Base-by-base conservation (phyloP, 92 coral and sea anemone genomes). In the Epizoanthus rinbou region DNA sequence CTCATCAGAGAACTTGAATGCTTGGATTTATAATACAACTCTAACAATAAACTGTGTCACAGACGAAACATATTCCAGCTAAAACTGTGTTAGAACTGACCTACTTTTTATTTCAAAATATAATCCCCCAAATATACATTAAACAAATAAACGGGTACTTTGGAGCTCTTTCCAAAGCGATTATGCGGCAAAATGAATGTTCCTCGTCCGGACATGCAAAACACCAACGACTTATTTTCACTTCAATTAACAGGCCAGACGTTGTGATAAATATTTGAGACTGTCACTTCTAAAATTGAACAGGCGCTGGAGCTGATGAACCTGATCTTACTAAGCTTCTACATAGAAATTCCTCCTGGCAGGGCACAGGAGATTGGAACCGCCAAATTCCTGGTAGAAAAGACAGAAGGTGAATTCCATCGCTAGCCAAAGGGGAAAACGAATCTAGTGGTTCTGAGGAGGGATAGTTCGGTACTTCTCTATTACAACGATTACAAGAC, bases 161-260 rank as follows among this genome's bases (percentile, higher is more conserved):
- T 50, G 73, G 73, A 67, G 73, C 79, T 73, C 79, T 73, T 73
- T 73, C 79, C 79, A 73, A 73, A 73, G 79, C 79, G 79, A 73
- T 73, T 73, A 73, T 73, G 79, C 79, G 79, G 79, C 79, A 73
- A 73, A 73, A 62, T 73, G 43, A 73, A 73, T 73, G 79, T 73
- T 73, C 62, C 79, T 73, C 79, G 79, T 73, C 79, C 79, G 79
- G 79, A 73, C 79, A 73, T 73, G 79, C 79, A 73, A 62, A 73
- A 73, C 79, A 67, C 73, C 73, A 74, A 74, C 17, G 80, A 74
- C 80, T 50, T 52, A 0, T 45, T 45, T 74, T 5, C 45, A 76
- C 23, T 28, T 57, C 69, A 7, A 50, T 43, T 52, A 75, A 6
- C 3, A 75, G 66, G 81, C 5, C 10, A 75, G 81, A 75, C 67